Base-by-base conservation (phyloP, 1,140 invertebrate genomes). In the Orchestia grillus region DNA sequence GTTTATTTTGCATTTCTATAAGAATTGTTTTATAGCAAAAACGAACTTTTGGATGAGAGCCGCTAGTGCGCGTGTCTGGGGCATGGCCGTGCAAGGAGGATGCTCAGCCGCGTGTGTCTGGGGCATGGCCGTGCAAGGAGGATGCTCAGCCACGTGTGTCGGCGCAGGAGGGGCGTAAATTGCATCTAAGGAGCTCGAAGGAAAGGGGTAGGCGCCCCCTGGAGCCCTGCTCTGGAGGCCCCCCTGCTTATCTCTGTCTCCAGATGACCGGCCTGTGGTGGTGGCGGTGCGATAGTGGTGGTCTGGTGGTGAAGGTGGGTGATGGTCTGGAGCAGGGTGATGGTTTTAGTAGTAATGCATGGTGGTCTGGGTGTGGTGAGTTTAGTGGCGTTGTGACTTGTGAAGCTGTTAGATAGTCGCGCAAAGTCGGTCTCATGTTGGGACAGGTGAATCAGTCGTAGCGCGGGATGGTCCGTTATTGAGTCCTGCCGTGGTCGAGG, bases 131-230 rank as follows among this genome's bases (percentile, higher is more conserved):
- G 3, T 36, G 62, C 62, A 36, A 77, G 62, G 11, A 77, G 15
- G 11, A 77, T 36, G 36, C 62, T 8, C 62, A 15, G 28, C 62
- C 62, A 77, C 62, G 62, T 77, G 62, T 23, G 47, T 53, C 47
- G 47, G 47, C 19, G 62, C 28, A 23, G 62, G 1, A 36, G 62
- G 1, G 62, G 62, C 62, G 28, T 36, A 36, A 77, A 77, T 77
- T 77, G 62, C 62, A 77, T 77, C 62, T 77, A 3, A 77, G 62
- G 62, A 36, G 28, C 15, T 77, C 62, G 15, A 77, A 77, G 62
- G 62, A 77, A 77, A 77, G 62, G 47, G 62, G 62, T 77, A 77
- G 62, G 62, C 62, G 62, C 62, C 62, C 62, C 62, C 62, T 77
- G 62, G 11, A 36, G 62, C 62, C 28, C 15, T 36, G 62, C 28